These are phyloP conservation scores for Lamprologus speciosus DNA, from an alignment of 2,113 vertebrate species.

Conservation along the genomic window DNA sequence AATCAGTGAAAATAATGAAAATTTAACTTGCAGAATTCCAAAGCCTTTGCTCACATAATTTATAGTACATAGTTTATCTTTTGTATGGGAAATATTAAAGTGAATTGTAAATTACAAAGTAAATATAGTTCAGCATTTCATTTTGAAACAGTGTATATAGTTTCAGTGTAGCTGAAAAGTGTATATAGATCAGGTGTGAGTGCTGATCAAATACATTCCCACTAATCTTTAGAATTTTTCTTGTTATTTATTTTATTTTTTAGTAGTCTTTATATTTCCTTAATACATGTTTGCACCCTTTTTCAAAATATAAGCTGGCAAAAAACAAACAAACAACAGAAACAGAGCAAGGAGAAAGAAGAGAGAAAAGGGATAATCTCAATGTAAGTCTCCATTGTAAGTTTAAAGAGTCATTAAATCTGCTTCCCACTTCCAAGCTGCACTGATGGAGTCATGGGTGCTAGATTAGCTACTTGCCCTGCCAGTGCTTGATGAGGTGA, in stretches of 20 bases:
- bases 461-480: not conserved
- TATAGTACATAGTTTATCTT: not conserved
- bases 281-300: not conserved
- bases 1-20: not conserved
- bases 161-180: not conserved
- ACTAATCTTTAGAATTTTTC: not conserved
- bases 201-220: not conserved
- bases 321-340: not conserved
- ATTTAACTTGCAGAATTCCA: not conserved
- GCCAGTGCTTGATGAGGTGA: not conserved
- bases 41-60: not conserved
- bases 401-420: slow-evolving; percentile 16
- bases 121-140: not conserved
- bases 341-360: not conserved
- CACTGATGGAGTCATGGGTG: not conserved
- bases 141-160: not conserved
- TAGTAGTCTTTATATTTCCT: not conserved
- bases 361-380: not conserved
- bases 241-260: not conserved
- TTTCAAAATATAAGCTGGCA: not conserved
- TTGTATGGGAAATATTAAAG: not conserved
- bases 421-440: not conserved
- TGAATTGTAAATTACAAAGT: not conserved
- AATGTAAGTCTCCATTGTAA: not conserved
- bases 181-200: not conserved